Evolutionary conservation across 64 coral and sea anemone species (phyloP), one percentile per base, ranked within the genome.

Genomic region (Montipora foliosa): DNA sequence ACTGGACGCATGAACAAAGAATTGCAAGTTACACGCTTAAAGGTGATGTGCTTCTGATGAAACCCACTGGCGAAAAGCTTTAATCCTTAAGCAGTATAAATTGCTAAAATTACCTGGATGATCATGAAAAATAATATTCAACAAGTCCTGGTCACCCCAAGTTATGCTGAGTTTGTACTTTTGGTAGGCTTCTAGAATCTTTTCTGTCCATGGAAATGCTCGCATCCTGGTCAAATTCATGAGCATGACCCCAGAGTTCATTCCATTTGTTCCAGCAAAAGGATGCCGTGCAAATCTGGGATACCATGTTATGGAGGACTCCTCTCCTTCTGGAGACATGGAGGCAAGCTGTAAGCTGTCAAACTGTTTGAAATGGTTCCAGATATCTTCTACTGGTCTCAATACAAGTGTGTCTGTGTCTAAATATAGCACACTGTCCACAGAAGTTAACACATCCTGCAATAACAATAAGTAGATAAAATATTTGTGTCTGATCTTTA

Each of bases 191-290:
- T 80, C 66, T 24, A 90, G 55, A 17, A 98, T 95, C 21, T 90
- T 98, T 61, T 92, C 80, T 16, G 73, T 61, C 96, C 93, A 95
- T 37, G 50, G 37, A 72, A 90, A 95, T 79, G 49, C 44, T 73
- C 96, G 82, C 93, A 98, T 98, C 79, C 94, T 89, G 47, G 96
- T 98, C 68, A 95, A 79, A 14, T 98, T 98, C 93, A 98, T 95
- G 48, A 98, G 49, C 96, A 98, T 95, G 11, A 98, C 96, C 67
- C 96, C 96, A 68, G 96, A 98, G 12, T 98, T 98, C 37, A 98
- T 67, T 5, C 96, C 96, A 12, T 90, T 76, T 93, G 95, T 90
- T 37, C 96, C 96, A 87, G 82, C 95, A 77, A 77, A 98, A 4
- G 96, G 96, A 82, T 98, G 96, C 5, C 75, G 85, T 11, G 96